Base-by-base conservation (phyloP, 2,888 invertebrate genomes). In the Mesorhabditis spiculigera region DNA sequence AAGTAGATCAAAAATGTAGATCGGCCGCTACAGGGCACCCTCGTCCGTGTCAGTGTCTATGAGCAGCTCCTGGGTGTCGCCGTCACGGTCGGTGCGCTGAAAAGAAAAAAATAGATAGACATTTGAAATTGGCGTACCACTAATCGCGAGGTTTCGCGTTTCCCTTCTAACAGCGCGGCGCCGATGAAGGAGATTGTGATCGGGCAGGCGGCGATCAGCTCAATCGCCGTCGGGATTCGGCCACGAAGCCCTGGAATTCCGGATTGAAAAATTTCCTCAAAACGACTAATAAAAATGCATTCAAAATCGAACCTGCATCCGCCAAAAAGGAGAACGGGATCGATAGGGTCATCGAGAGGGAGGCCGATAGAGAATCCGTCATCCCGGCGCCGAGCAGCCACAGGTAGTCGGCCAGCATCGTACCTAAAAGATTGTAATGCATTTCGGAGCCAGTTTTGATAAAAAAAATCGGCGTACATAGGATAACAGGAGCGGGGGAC, bases 301-400 rank as follows among this genome's bases (percentile, higher is more conserved):
- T 28, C 28, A 28, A 28, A 13, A n/a, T 50, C 58, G 10, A 50
- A 50, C 58, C 85, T 62, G 92, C 90, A 87, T 95, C 94, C 78
- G 92, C 93, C 78, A 92, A 88, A 90, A 94, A 92, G 50, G 93
- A 91, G 88, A 96, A 90, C 69, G 96, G 96, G 86, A 93, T 92
- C 75, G 92, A 92, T 81, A 95, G 88, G 78, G 92, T 92, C 76
- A 95, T 90, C 71, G 93, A 91, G 81, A 94, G 87, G 3, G 93
- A 94, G 43, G 93, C 95, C 81, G 93, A 91, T 66, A 93, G 89
- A 0, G 93, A 91, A 13, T 95, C 95, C 28, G 96, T 96, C 81
- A 96, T 88, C 82, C 95, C 94, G 82, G 93, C 92, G 67, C 94
- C 96, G 93, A 94, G 94, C 64, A 95, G 89, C 95, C 95, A 95